A percentile compares a stretch with the other conserved stretches of the same genome.
Conservation (phyloP, 1,140 invertebrate species). For the Brachionus plicatilis region DNA sequence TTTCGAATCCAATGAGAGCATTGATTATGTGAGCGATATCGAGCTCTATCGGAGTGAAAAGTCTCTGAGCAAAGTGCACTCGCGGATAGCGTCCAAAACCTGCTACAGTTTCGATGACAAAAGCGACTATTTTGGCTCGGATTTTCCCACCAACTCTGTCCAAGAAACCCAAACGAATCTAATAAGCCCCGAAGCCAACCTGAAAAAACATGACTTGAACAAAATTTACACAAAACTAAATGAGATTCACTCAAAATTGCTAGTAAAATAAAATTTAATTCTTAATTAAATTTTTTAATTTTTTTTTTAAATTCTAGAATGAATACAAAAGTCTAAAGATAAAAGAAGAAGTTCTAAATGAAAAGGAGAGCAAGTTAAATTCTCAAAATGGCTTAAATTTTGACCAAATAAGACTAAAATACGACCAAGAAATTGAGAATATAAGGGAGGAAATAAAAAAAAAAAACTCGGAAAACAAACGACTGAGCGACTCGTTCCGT, state of each 20-base stretch:
- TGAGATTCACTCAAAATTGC: constrained; percentile 2
- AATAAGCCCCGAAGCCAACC: background rate
- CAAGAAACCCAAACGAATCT: background rate
- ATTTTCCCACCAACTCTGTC: background rate
- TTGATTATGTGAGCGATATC: background rate
- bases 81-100: background rate
- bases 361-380: background rate
- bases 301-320: background rate
- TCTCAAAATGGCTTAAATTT: background rate
- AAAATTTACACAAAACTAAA: background rate
- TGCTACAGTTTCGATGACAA: constrained; percentile 13
- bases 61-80: background rate
- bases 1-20: background rate
- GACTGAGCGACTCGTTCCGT: background rate
- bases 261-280: background rate
- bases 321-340: background rate
- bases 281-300: background rate
- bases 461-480: background rate
- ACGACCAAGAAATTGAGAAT: constrained; percentile 3
- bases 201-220: background rate
- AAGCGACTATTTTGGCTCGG: background rate
- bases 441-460: constrained; percentile 9
- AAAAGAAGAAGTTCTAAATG: background rate
- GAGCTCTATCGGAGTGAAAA: background rate
- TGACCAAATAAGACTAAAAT: background rate